Percentiles rank a stretch among this genome's conserved stretches.
Conservation (phyloP, 2,113 vertebrate species). For the Hydrolagus affinis region DNA sequence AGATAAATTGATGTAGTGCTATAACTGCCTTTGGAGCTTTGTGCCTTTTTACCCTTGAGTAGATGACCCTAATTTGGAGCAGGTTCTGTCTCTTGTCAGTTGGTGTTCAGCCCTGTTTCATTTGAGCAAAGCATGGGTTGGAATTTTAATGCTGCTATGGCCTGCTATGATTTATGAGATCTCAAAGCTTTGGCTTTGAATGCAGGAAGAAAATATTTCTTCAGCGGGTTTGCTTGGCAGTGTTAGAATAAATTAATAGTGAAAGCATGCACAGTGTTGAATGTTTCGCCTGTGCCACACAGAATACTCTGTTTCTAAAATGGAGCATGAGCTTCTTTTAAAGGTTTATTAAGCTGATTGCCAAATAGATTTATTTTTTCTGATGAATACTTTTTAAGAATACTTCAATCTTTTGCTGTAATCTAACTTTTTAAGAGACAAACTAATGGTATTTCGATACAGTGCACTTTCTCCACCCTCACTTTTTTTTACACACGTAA, state of each 20-base stretch:
- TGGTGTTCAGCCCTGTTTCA: constrained; percentile 44
- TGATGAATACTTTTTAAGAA: neutral
- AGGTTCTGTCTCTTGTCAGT: constrained; percentile 33
- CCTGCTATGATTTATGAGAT: constrained; percentile 51
- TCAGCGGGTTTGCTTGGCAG: constrained; percentile 45
- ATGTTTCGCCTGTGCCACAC: neutral
- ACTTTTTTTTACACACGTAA: too few relatives aligned
- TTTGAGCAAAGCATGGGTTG: constrained; percentile 38
- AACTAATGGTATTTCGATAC: neutral
- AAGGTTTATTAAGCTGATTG: neutral
- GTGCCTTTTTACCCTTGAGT: constrained; percentile 23
- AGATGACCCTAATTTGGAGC: constrained; percentile 20
- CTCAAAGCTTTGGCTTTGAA: constrained; percentile 43
- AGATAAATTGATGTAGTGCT: neutral
- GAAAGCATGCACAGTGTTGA: constrained; percentile 42
- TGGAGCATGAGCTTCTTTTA: neutral
- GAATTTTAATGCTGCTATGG: constrained; percentile 52
- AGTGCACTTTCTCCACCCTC: neutral
- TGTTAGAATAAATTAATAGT: constrained; percentile 41
- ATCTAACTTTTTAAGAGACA: neutral
- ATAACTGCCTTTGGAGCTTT: neutral
- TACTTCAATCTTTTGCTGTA: neutral
- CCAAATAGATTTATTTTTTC: neutral
- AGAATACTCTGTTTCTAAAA: neutral
- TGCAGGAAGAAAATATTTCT: constrained; percentile 46